phyloP scores from a whole-genome alignment of 2,113 vertebrate species.

The Pavo muticus region DNA sequence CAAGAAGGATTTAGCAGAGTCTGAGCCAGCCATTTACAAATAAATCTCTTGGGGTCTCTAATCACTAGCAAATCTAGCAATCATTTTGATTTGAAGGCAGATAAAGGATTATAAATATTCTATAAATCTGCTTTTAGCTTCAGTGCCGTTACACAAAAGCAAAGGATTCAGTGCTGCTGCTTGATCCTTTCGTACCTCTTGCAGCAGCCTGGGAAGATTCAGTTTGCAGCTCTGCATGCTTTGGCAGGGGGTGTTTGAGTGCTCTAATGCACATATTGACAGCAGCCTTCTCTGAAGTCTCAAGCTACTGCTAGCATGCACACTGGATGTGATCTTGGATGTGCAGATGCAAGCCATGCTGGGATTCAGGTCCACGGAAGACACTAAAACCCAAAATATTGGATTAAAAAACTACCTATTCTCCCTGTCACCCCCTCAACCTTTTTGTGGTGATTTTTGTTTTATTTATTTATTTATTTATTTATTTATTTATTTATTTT shows the following conservation, averaged over 20 bases:
- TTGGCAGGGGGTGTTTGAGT: not conserved
- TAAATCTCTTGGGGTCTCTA: conserved; percentile 17
- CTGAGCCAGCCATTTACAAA: conserved; percentile 30
- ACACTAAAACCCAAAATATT: not conserved
- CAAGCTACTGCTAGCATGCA: not conserved
- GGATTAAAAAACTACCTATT: not conserved
- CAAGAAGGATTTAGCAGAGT: not conserved
- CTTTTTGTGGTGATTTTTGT: not conserved
- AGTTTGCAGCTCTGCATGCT: not conserved
- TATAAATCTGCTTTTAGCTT: not conserved
- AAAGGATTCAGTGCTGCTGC: not conserved
- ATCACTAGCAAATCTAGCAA: not conserved
- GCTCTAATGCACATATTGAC: too few species aligned
- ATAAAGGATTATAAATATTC: conserved; percentile 25
- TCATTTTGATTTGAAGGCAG: conserved; percentile 18
- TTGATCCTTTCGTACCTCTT: not conserved
- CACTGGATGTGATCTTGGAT: too few species aligned
- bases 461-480: not conserved
- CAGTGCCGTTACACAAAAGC: fast-evolving
- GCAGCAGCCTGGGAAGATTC: not conserved
- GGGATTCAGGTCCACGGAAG: not conserved
- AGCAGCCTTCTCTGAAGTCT: not conserved
- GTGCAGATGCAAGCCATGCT: not conserved
- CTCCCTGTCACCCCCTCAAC: not conserved
- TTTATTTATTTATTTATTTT: too few species aligned